Evolutionary conservation across 2,113 vertebrate species (phyloP).

Genomic region (Sprattus sprattus): DNA sequence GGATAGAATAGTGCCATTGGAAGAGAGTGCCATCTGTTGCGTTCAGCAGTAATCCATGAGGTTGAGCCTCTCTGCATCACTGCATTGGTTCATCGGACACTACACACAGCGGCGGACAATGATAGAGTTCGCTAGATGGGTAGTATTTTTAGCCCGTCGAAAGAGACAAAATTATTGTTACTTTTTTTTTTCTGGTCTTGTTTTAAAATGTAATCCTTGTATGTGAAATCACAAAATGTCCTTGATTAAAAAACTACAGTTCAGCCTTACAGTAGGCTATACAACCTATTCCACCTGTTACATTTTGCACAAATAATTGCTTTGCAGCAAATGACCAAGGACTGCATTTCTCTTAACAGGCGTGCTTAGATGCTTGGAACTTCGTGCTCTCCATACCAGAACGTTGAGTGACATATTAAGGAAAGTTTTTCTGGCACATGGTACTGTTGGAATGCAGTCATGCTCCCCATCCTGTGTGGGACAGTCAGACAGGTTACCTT

Average conservation of each 20-base stretch:
- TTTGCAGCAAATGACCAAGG: no score
- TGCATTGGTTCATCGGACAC: constrained; percentile 38
- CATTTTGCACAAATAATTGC: no score
- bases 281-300: no score
- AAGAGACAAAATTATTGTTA: background rate
- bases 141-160: background rate
- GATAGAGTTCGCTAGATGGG: background rate
- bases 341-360: background rate
- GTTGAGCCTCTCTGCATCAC: constrained; percentile 58
- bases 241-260: background rate
- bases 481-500: constrained; percentile 18
- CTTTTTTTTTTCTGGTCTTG: no score
- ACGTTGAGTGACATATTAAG: background rate
- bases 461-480: background rate
- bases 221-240: background rate
- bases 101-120: background rate
- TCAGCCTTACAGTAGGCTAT: background rate
- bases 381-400: background rate
- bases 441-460: constrained; percentile 30
- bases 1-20: constrained; percentile 48
- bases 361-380: background rate
- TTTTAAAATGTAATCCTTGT: background rate
- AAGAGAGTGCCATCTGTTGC: constrained; percentile 72
- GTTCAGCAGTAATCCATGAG: constrained; percentile 67
- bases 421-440: background rate